Evolutionary conservation across 2,113 vertebrate genomes (phyloP).

Genomic region (Istiophorus platypterus): DNA sequence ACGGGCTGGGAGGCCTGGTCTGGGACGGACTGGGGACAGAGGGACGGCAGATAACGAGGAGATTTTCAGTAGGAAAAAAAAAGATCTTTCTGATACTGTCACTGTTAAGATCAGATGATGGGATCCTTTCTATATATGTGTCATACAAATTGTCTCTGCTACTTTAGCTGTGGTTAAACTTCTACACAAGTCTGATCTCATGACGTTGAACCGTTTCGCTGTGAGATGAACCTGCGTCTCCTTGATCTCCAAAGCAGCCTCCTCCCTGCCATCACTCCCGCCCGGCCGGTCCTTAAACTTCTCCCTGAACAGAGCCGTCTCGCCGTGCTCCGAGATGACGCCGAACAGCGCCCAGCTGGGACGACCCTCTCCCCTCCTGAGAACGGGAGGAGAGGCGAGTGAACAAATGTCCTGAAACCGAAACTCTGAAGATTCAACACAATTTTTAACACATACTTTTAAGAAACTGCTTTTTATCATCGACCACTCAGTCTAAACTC

Average conservation of each 20-base stretch:
- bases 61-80: too few species aligned
- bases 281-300: slow-evolving; percentile 84
- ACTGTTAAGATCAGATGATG: too few species aligned
- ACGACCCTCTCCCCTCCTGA: slow-evolving; percentile 83
- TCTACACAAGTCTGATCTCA: too few species aligned
- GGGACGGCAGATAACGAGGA: too few species aligned
- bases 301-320: slow-evolving; percentile 84
- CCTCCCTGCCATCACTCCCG: slow-evolving; percentile 5
- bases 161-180: too few species aligned
- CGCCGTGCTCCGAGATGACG: slow-evolving; percentile 76
- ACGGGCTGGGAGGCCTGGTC: neutral
- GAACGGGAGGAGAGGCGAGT: neutral
- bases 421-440: too few species aligned
- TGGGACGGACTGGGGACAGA: neutral
- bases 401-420: neutral
- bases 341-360: slow-evolving; percentile 85
- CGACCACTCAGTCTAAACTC: neutral
- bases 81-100: neutral
- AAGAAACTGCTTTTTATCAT: neutral
- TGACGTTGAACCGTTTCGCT: neutral
- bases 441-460: neutral
- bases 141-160: too few species aligned
- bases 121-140: too few species aligned
- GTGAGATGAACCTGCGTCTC: slow-evolving; percentile 67
- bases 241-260: slow-evolving; percentile 7